Percentiles rank a stretch among this genome's conserved stretches.
These are phyloP conservation scores for Parauchenoglanis ngamensis DNA, from an alignment of 2,797 vertebrate genomes.

Conservation along the genomic window DNA sequence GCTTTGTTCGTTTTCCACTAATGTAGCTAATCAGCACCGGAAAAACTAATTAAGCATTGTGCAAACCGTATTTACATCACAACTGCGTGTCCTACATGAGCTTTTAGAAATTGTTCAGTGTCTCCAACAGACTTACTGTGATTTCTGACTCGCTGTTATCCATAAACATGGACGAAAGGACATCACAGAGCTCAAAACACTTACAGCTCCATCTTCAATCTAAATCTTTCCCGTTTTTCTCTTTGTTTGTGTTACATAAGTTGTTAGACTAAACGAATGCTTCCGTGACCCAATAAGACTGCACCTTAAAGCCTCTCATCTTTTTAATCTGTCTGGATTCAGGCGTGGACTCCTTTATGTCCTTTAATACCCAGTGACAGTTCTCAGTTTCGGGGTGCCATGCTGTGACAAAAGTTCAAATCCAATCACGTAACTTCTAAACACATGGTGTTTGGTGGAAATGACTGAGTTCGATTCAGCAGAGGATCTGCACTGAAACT, in stretches of 20 bases:
- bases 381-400: neutral
- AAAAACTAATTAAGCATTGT: neutral
- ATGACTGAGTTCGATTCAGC: neutral
- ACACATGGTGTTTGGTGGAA: neutral
- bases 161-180: neutral
- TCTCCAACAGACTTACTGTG: neutral
- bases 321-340: neutral
- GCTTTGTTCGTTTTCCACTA: neutral
- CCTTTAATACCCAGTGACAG: neutral
- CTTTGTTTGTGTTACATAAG: neutral
- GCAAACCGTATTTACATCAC: neutral
- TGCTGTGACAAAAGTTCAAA: neutral
- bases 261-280: neutral
- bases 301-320: neutral
- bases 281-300: neutral
- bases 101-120: neutral
- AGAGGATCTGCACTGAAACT: conserved; percentile 16
- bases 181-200: neutral
- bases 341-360: neutral
- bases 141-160: neutral
- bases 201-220: neutral
- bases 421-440: neutral
- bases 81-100: neutral
- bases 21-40: neutral
- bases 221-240: neutral